These are phyloP conservation scores for Choreutis nemorana DNA, from an alignment of 2,888 invertebrate species.

Conservation along the genomic window DNA sequence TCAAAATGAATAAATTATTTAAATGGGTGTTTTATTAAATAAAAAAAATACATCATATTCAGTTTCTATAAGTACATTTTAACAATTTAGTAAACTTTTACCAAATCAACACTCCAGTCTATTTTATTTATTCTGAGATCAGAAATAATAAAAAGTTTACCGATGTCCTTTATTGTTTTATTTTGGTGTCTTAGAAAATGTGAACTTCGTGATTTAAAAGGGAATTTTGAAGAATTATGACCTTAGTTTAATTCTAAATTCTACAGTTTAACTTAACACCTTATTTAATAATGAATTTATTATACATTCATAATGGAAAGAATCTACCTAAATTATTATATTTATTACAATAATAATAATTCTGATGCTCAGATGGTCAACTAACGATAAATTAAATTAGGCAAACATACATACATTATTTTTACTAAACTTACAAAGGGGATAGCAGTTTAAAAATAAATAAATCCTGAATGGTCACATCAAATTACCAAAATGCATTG, in stretches of 20 bases:
- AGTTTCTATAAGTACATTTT: constrained; percentile 64
- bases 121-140: constrained; percentile 53
- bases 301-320: constrained; percentile 51
- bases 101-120: constrained; percentile 48
- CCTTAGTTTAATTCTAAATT: constrained; percentile 35
- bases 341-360: constrained; percentile 37
- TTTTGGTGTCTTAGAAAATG: constrained; percentile 6
- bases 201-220: constrained; percentile 6
- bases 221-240: constrained; percentile 13
- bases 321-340: constrained; percentile 34
- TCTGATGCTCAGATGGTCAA: constrained; percentile 28
- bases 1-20: too few relatives aligned
- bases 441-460: too few relatives aligned
- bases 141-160: constrained; percentile 33
- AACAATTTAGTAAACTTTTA: constrained; percentile 60
- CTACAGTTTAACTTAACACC: constrained; percentile 40
- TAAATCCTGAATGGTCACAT: too few relatives aligned
- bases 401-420: constrained; percentile 33
- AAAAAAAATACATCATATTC: constrained; percentile 61
- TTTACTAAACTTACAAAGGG: too few relatives aligned
- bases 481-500: too few relatives aligned
- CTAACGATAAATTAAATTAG: constrained; percentile 29
- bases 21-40: constrained; percentile 59
- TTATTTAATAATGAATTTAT: constrained; percentile 42
- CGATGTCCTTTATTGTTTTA: constrained; percentile 16